Evolutionary conservation across 2,113 vertebrate genomes (phyloP), one percentile per base, ranked within the genome.

Genomic region (Scomber scombrus): DNA sequence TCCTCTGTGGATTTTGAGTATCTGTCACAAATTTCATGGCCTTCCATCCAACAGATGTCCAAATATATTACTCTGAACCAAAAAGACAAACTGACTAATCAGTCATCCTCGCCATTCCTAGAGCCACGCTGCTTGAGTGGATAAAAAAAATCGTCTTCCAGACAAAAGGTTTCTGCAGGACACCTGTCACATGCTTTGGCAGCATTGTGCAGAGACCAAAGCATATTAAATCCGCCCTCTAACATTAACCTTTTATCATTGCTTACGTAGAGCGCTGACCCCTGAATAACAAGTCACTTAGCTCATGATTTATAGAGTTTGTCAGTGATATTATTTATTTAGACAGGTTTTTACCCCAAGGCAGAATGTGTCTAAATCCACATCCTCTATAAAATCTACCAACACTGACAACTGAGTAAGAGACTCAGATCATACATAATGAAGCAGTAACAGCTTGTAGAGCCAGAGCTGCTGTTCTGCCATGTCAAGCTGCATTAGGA

Each of bases 291-390:
- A 66, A 54, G 70, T 68, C 84, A 64, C 83, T 60, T 11, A 69
- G 68, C 77, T 78, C 63, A 60, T 81, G 70, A 89, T 79, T 90
- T 84, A 87, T 86, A 45, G 47, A 67, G 78, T 67, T 54, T 72
- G 70, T 87, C 86, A 81, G 75, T 40, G 8, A 51, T 79, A 87
- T 90, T 80, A 92, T 82, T 91, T 87, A 92, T 91, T 91, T 71
- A 87, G 40, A 63, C 3, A 23, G 11, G 43, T 70, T 80, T 69
- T 61, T 19, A 55, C 65, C 60, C 66, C 29, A 3, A 54, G 58
- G 70, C 57, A 49, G 47, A 70, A 78, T 23, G 76, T 31, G 73
- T 84, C 84, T 55, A 50, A 88, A 74, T 81, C 78, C 74, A 86
- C 61, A 57, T 75, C 74, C 56, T 55, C 81, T 14, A 58, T 84